Percentiles rank a stretch among this genome's conserved stretches.
These are phyloP conservation scores for Danaus chrysippus DNA, from an alignment of 2,888 invertebrate genomes.

Conservation along the genomic window DNA sequence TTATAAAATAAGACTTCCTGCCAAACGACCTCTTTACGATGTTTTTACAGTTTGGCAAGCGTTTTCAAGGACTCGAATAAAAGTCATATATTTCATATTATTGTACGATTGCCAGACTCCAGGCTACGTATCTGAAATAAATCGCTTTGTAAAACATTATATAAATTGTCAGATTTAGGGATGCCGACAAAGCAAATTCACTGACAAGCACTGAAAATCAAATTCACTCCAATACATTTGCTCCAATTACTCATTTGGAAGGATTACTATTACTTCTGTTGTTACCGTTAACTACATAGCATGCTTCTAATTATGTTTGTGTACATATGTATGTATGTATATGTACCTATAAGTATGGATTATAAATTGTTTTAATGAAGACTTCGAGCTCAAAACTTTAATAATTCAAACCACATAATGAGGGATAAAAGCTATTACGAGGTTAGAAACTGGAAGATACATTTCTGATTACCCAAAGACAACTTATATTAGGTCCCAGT, in stretches of 20 bases:
- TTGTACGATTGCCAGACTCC: neutral
- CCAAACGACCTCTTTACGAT: conserved; percentile 1
- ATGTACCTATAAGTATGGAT: too few relatives aligned
- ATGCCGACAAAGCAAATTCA: too few relatives aligned
- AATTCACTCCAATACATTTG: too few relatives aligned
- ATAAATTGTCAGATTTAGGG: too few relatives aligned
- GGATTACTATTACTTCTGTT: too few relatives aligned
- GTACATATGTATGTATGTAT: too few relatives aligned
- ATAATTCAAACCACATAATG: neutral
- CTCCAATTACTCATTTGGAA: too few relatives aligned
- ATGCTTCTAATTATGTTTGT: too few relatives aligned
- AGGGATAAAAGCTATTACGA: neutral
- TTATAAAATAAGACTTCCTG: neutral
- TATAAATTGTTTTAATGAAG: too few relatives aligned
- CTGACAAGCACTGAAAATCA: too few relatives aligned
- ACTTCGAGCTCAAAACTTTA: too few relatives aligned
- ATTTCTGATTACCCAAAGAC: conserved; percentile 13
- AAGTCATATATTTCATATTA: conserved; percentile 1
- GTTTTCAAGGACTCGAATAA: conserved; percentile 18
- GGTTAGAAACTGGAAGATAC: neutral
- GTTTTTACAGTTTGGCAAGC: conserved; percentile 15
- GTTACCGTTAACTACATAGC: too few relatives aligned
- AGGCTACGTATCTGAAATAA: neutral
- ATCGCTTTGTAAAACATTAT: neutral
- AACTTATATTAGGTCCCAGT: conserved; percentile 25